Evolutionary conservation across 1,140 invertebrate genomes (phyloP), one percentile per base, ranked within the genome.

Genomic region (Pentalonia nigronervosa): DNA sequence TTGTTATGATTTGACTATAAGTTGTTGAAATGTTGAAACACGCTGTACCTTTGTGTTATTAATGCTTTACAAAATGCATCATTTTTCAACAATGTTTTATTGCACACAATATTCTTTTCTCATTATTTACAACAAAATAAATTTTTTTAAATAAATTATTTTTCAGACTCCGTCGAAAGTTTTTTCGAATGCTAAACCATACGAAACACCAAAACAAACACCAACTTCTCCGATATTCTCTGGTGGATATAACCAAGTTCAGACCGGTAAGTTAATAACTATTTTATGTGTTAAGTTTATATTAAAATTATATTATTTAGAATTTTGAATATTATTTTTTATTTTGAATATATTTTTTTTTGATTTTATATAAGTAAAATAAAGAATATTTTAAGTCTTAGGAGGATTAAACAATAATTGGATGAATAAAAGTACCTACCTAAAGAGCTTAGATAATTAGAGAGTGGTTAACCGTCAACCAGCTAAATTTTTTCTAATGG

Each of bases 161-260:
- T 90, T 90, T n/a, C 89, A 90, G 89, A 67, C 36, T 90, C 56
- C 89, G 11, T 45, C 53, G 2, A 90, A 60, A 14, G 89, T 90
- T 67, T 90, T 67, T 67, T 67, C 89, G 8, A 90, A 90, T n/a
- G 53, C 53, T 56, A 93, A 84, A 86, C 76, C 91, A 36, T 86
- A 93, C 30, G 91, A 93, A 53, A 11, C 91, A 45, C 91, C 48
- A 86, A 93, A 93, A 86, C 81, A 36, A 53, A 86, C 91, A 25
- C n/a, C 91, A 50, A 41, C 91, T 81, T 20, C 47, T 23, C 34
- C 91, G 20, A 25, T n/a, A 9, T 92, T 48, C 45, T 86, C 76
- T 41, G 17, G 81, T 41, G 91, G 91, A 53, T 93, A 56, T 7
- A 93, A 45, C 47, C 91, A 93, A 84, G 36, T 84, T 50, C 76